Evolutionary conservation across 2,797 vertebrate genomes (phyloP).

Genomic region (Emydoidea blandingii): DNA sequence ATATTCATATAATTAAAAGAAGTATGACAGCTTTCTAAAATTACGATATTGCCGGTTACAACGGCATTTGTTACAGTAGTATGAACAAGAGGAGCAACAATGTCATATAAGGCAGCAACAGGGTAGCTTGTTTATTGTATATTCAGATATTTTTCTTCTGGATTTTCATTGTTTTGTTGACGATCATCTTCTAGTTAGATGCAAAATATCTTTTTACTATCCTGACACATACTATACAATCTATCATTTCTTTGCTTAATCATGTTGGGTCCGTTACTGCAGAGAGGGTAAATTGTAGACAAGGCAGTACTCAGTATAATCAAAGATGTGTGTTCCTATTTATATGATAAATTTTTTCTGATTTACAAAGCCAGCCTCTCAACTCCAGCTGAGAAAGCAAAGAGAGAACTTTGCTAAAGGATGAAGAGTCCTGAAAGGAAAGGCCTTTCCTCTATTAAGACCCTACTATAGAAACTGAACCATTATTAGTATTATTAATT

Average conservation of each 20-base stretch:
- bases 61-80: background rate
- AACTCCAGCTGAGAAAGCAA: slow-evolving; percentile 29
- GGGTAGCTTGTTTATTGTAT: slow-evolving; percentile 16
- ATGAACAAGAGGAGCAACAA: background rate
- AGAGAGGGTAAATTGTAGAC: slow-evolving; percentile 56
- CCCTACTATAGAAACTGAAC: background rate
- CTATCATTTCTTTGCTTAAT: slow-evolving; percentile 54
- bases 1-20: slow-evolving; percentile 11
- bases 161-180: slow-evolving; percentile 35
- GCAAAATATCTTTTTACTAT: slow-evolving; percentile 15
- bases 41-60: background rate
- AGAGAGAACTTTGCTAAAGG: slow-evolving; percentile 34
- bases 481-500: background rate
- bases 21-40: background rate
- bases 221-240: background rate
- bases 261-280: slow-evolving; percentile 41
- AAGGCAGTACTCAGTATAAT: slow-evolving; percentile 29
- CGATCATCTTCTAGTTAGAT: slow-evolving; percentile 41
- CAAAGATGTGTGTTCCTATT: slow-evolving; percentile 49
- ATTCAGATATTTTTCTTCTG: slow-evolving; percentile 13
- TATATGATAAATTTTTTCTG: slow-evolving; percentile 38
- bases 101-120: background rate
- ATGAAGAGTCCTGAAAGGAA: slow-evolving; percentile 9
- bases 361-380: slow-evolving; percentile 54
- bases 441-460: slow-evolving; percentile 29